Base-by-base conservation (phyloP, 2,797 vertebrate species). In the Centroberyx gerrardi region DNA sequence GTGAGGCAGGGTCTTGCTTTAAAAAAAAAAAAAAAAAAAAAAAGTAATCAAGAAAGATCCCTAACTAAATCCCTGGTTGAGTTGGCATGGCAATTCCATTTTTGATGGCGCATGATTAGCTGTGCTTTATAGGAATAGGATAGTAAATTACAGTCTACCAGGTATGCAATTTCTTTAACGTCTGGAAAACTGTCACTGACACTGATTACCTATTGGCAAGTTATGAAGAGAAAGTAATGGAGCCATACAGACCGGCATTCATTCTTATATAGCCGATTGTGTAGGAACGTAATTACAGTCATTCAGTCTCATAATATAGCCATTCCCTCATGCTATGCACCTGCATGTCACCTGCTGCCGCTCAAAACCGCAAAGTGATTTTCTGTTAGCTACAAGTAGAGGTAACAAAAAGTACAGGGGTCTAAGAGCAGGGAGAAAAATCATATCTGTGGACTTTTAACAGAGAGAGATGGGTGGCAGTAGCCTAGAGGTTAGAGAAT, bases 241-340 rank as follows among this genome's bases (percentile, higher is more conserved):
- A n/a, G 17, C 31, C 49, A 52, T 33, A 29, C 56, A 67, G 61
- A 44, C n/a, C 1, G 28, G 63, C 51, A 55, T 78, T 13, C 31
- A 10, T 29, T 54, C 38, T 9, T 42, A 49, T 56, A 5, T 53
- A 6, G 49, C 68, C 9, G 8, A 40, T 15, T 22, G 5, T 51
- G 58, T 27, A 55, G n/a, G 29, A 65, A 27, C 62, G 28, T 54
- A 77, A 82, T 64, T 51, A 64, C 27, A 63, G 4, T 12, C 27
- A 58, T 33, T 58, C 27, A 58, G 29, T 36, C 29, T 36, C 22
- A 22, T 18, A 8, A 17, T 49, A n/a, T 0, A 49, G 6, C 5
- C 15, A 1, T 49, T 8, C 48, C 48, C 5, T 49, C 14, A 5
- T 42, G 38, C 36, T 58, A 36, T 12, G 17, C 42, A 15, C 7